Evolutionary conservation across 1,140 invertebrate genomes (phyloP), one percentile per base, ranked within the genome.

Genomic region (Cyclargus thomasi): DNA sequence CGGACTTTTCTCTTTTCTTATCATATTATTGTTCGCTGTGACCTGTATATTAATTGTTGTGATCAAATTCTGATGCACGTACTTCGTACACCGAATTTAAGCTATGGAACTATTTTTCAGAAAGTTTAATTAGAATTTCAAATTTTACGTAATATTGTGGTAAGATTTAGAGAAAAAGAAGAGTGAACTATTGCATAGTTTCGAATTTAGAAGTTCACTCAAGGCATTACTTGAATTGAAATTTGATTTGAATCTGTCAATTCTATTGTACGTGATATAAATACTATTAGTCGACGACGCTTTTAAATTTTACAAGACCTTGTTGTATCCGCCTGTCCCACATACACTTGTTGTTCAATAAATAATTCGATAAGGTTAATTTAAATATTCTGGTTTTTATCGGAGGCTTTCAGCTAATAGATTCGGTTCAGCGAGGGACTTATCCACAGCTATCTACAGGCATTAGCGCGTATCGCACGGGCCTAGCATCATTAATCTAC

Each of bases 401-500:
- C n/a, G 7, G 22, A 20, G 10, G 55, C 55, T 55, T 55, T 55
- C 53, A 55, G 18, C 53, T 55, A 59, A 20, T 21, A 59, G 55
- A 20, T 59, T 63, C 22, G 62, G 23, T 35, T 63, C 10, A 21
- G 55, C 18, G 10, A 21, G 20, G 53, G 81, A 76, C 83, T 74
- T 80, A 85, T 90, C 86, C 85, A 85, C 72, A 77, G 66, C 81
- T 84, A 79, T 75, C 83, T 76, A 74, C 70, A 79, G 73, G 79
- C 82, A 87, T 86, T 86, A 88, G 79, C 84, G 86, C 86, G 86
- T 90, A 88, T 88, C 85, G 86, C 85, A 83, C 88, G 80, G 82
- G 75, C 76, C 83, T 85, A 80, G 80, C 83, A 81, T 90, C 88
- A 90, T 90, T 90, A 90, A 90, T 90, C 86, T 90, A 82, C 88